Evolutionary conservation across 2,797 vertebrate genomes (phyloP).

Genomic region (Masticophis lateralis): DNA sequence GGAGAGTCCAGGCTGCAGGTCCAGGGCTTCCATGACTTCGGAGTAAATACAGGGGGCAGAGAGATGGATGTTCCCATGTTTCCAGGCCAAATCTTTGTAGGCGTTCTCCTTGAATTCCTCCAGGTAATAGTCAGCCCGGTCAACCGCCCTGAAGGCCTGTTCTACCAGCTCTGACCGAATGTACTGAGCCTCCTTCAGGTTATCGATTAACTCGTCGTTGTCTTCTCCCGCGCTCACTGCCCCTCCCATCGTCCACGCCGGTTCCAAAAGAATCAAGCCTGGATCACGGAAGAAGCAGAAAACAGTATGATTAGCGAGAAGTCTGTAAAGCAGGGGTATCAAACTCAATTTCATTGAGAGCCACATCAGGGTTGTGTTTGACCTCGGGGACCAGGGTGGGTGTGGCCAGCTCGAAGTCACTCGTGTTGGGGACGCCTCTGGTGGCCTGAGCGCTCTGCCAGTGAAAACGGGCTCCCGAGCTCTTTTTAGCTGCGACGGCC

Average conservation of each 20-base stretch:
- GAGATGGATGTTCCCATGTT: conserved; percentile 94
- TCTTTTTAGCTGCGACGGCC: too few relatives aligned
- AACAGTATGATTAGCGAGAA: neutral
- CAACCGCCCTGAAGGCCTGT: conserved; percentile 89
- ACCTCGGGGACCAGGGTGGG: too few relatives aligned
- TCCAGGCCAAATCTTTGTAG: conserved; percentile 96
- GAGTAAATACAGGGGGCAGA: conserved; percentile 98
- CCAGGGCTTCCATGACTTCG: conserved; percentile 96
- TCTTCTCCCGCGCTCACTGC: conserved; percentile 96
- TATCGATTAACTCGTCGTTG: conserved; percentile 95
- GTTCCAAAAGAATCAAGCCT: neutral
- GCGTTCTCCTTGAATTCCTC: conserved; percentile 94
- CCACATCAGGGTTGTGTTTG: too few relatives aligned
- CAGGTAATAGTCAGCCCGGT: conserved; percentile 93
- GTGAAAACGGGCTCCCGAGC: too few relatives aligned
- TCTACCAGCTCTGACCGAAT: conserved; percentile 92
- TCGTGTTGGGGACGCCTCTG: too few relatives aligned
- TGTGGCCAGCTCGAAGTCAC: too few relatives aligned
- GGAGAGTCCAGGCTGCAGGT: conserved; percentile 90
- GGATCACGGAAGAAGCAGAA: neutral
- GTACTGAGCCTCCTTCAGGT: conserved; percentile 94
- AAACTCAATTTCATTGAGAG: too few relatives aligned
- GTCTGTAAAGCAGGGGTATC: too few relatives aligned
- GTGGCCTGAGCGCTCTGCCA: too few relatives aligned
- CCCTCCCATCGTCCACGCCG: conserved; percentile 84